A percentile compares a stretch with the other conserved stretches of the same genome.
These are phyloP conservation scores for Cheilosia grossa DNA, from an alignment of 2,888 invertebrate species.

Conservation along the genomic window DNA sequence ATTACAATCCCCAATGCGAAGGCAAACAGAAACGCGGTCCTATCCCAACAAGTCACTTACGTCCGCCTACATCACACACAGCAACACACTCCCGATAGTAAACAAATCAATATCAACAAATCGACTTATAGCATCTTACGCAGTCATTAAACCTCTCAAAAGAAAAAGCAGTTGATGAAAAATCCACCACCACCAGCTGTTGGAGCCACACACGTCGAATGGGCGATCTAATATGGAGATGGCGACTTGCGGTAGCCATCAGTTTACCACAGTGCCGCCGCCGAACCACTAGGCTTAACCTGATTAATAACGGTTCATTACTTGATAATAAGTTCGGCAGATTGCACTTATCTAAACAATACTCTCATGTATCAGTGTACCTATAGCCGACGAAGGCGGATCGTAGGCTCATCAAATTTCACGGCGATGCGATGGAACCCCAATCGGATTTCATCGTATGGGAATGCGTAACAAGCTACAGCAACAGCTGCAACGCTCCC, in stretches of 20 bases:
- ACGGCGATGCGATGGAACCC: slow-evolving; percentile 37
- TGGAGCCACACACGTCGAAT: background rate
- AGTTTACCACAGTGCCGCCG: background rate
- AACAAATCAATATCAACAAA: slow-evolving; percentile 53
- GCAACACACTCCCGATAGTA: slow-evolving; percentile 25
- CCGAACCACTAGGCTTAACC: slow-evolving; percentile 45
- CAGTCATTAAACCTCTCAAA: slow-evolving; percentile 42
- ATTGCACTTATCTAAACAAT: background rate
- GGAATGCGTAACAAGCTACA: slow-evolving; percentile 21
- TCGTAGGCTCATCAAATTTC: slow-evolving; percentile 42
- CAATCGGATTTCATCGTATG: slow-evolving; percentile 42
- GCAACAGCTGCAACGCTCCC: slow-evolving; percentile 61
- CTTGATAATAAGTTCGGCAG: slow-evolving; percentile 48
- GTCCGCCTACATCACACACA: slow-evolving; percentile 10
- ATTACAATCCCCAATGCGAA: slow-evolving; percentile 2
- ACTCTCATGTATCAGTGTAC: slow-evolving; percentile 20
- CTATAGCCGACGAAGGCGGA: background rate
- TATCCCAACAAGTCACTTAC: slow-evolving; percentile 34
- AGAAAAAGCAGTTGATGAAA: background rate
- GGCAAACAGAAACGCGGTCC: slow-evolving; percentile 13
- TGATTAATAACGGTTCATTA: slow-evolving; percentile 62
- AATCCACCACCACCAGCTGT: too few species aligned
- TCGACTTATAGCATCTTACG: slow-evolving; percentile 10
- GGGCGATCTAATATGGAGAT: background rate
- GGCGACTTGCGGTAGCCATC: slow-evolving; percentile 1